phyloP scores from a whole-genome alignment of 2,888 invertebrate species.

The Stenchaetothrips biformis region DNA sequence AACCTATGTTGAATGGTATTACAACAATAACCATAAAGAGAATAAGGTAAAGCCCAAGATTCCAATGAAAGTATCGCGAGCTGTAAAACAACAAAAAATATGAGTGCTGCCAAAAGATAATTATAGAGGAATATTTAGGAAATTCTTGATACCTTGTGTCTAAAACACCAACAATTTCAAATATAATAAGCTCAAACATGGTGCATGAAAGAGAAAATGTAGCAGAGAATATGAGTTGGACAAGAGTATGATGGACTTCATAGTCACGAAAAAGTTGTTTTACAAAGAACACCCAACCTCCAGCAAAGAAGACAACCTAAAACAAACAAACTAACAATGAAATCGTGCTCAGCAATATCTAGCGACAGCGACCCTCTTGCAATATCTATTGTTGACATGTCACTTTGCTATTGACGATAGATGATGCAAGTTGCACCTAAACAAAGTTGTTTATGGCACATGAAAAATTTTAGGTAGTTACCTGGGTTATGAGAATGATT shows the following conservation, averaged over 20 bases:
- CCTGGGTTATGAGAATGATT: conserved; percentile 78
- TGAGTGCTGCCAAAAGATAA: conserved; percentile 47
- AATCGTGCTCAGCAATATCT: neutral
- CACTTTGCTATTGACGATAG: conserved; percentile 5
- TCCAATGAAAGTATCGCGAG: conserved; percentile 93
- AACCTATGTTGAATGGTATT: conserved; percentile 95
- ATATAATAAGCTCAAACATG: conserved; percentile 99
- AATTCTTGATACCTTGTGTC: conserved; percentile 67
- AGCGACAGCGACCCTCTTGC: too few relatives aligned
- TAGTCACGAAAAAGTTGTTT: conserved; percentile 95
- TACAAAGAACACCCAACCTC: conserved; percentile 98
- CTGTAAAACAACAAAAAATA: conserved; percentile 50
- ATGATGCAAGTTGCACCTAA: neutral
- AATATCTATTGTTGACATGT: neutral
- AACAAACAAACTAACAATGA: conserved; percentile 41
- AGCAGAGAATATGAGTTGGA: conserved; percentile 91
- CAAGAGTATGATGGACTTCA: conserved; percentile 90
- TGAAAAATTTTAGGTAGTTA: conserved; percentile 41
- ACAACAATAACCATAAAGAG: conserved; percentile 92
- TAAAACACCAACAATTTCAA: conserved; percentile 92
- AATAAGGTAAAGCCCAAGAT: conserved; percentile 81
- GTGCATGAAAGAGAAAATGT: conserved; percentile 96
- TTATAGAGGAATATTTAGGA: neutral
- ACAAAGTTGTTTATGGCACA: neutral
- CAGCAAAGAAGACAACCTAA: conserved; percentile 88